Evolutionary conservation across 2,888 invertebrate genomes (phyloP).

Genomic region (Drosophila mettleri): DNA sequence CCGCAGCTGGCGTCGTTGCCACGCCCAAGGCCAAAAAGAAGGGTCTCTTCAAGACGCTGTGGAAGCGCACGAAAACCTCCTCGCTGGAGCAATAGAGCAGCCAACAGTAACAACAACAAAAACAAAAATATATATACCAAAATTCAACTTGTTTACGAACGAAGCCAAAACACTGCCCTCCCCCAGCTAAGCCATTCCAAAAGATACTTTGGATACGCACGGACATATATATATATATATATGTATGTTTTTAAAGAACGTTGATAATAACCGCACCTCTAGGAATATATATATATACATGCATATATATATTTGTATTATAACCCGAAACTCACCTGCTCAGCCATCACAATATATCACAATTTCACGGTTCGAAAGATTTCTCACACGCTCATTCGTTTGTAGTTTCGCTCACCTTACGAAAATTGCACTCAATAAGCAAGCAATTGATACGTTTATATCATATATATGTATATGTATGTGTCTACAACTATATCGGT

Average conservation of each 20-base stretch:
- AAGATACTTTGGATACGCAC: slow-evolving; percentile 3
- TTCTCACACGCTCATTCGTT: slow-evolving; percentile 54
- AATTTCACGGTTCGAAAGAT: slow-evolving; percentile 6
- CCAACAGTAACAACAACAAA: not conserved
- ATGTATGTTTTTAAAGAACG: slow-evolving; percentile 45
- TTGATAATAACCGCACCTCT: slow-evolving; percentile 68
- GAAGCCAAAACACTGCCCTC: slow-evolving; percentile 62
- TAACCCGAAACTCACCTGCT: slow-evolving; percentile 27
- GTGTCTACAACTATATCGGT: slow-evolving; percentile 56
- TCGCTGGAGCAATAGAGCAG: slow-evolving; percentile 91
- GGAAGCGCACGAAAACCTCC: slow-evolving; percentile 95
- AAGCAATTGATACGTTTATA: slow-evolving; percentile 42
- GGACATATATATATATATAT: slow-evolving; percentile 21
- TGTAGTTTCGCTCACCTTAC: slow-evolving; percentile 51
- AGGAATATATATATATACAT: slow-evolving; percentile 31
- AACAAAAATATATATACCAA: slow-evolving; percentile 5
- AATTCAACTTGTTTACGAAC: slow-evolving; percentile 26
- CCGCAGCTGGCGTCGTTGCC: slow-evolving; percentile 23
- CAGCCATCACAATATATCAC: slow-evolving; percentile 37
- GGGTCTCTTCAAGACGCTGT: slow-evolving; percentile 94
- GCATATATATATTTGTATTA: slow-evolving; percentile 9
- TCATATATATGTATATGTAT: slow-evolving; percentile 20
- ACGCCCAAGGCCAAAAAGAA: slow-evolving; percentile 88
- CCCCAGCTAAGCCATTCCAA: not conserved
- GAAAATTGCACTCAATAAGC: slow-evolving; percentile 42